Percentiles rank a stretch among this genome's conserved stretches.
These are phyloP conservation scores for Nerophis ophidion DNA, from an alignment of 2,113 vertebrate genomes.

Conservation along the genomic window DNA sequence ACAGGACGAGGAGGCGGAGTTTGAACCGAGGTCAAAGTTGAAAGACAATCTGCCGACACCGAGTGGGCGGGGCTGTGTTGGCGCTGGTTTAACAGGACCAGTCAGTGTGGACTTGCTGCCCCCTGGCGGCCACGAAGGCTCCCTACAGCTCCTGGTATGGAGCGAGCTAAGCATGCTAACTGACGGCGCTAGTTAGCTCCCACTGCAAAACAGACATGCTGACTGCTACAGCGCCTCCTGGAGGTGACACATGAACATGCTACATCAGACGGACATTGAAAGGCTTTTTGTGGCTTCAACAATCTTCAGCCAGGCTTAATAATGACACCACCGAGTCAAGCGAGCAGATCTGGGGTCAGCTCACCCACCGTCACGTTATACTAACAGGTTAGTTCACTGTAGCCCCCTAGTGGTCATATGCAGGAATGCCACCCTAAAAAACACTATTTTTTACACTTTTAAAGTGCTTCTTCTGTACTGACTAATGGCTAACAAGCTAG, in stretches of 20 bases:
- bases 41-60: no score
- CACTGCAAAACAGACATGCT: conserved; percentile 36
- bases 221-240: conserved; percentile 41
- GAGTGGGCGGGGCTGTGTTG: not conserved
- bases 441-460: no score
- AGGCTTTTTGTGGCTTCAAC: conserved; percentile 10
- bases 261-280: conserved; percentile 25
- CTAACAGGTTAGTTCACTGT: conserved; percentile 8
- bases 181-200: not conserved
- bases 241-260: conserved; percentile 55
- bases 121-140: not conserved
- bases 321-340: not conserved
- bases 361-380: conserved; percentile 9
- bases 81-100: not conserved
- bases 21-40: no score
- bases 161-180: no score
- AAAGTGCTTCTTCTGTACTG: no score
- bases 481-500: not conserved
- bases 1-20: no score
- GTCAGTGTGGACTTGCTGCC: not conserved
- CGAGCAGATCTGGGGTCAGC: conserved; percentile 34
- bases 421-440: no score
- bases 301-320: not conserved
- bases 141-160: not conserved
- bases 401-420: not conserved